Conservation (phyloP, 2,888 invertebrate genomes). For the Parelbella ahira region DNA sequence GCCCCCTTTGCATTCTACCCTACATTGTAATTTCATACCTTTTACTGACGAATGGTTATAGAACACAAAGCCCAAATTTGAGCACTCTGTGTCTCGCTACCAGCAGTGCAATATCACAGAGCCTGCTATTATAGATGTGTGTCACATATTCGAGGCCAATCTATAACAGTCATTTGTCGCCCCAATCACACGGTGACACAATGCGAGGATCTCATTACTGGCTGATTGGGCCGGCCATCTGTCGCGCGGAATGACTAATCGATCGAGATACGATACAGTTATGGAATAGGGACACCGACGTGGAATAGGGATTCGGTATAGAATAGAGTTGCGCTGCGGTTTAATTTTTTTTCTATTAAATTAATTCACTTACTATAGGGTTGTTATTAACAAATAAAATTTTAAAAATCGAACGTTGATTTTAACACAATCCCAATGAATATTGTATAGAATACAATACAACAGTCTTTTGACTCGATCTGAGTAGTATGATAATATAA, state of each 20-base stretch:
- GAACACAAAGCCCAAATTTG: no score
- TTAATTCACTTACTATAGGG: background rate
- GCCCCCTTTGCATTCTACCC: no score
- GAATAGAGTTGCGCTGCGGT: background rate
- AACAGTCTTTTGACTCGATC: no score
- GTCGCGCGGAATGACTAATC: slow-evolving; percentile 44
- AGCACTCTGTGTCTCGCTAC: no score
- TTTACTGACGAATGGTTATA: no score
- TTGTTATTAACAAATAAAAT: no score
- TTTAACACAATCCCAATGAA: no score
- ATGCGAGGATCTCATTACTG: slow-evolving; percentile 48
- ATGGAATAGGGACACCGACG: no score
- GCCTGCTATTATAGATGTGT: slow-evolving; percentile 17
- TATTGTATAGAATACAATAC: no score
- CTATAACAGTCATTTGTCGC: slow-evolving; percentile 41
- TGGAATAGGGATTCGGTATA: slow-evolving; percentile 31
- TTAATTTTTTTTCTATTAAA: slow-evolving; percentile 2
- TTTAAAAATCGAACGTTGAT: no score
- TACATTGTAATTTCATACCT: no score
- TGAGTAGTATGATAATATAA: no score
- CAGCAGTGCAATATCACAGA: slow-evolving; percentile 9
- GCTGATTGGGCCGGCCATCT: slow-evolving; percentile 61
- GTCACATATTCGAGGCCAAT: slow-evolving; percentile 28
- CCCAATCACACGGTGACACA: slow-evolving; percentile 39
- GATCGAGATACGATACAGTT: slow-evolving; percentile 40